phyloP scores from a whole-genome alignment of 2,113 vertebrate species.

The Ictidomys tridecemlineatus region DNA sequence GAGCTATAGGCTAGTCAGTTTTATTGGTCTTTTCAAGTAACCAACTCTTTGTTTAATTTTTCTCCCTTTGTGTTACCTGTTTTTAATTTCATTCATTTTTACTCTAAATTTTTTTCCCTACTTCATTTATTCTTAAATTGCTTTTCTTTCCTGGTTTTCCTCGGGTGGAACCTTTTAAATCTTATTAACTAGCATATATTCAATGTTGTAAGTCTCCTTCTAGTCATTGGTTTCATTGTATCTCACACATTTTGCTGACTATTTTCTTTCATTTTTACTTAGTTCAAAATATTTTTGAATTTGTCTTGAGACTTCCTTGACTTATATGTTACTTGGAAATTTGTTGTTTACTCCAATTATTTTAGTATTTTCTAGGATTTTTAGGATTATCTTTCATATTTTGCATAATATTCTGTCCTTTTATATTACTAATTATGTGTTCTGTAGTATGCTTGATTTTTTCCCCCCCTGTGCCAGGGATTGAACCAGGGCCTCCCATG shows the following conservation, averaged over 20 bases:
- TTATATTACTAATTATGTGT: background rate
- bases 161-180: background rate
- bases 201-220: background rate
- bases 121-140: constrained; percentile 33
- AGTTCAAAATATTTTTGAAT: background rate
- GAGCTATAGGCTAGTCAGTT: background rate
- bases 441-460: background rate
- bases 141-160: constrained; percentile 12
- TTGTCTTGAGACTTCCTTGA: constrained; percentile 38
- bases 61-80: background rate
- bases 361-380: constrained; percentile 22
- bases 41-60: background rate
- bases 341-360: constrained; percentile 32
- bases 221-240: background rate
- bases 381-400: background rate
- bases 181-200: background rate
- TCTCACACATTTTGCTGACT: background rate
- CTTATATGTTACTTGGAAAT: background rate
- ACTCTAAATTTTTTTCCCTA: background rate
- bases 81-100: constrained; percentile 39
- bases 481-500: background rate
- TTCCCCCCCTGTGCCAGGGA: background rate
- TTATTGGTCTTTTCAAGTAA: background rate
- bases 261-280: constrained; percentile 35
- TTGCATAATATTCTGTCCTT: constrained; percentile 34